Conservation (phyloP, 2,797 vertebrate species). For the Podarcis siculus region DNA sequence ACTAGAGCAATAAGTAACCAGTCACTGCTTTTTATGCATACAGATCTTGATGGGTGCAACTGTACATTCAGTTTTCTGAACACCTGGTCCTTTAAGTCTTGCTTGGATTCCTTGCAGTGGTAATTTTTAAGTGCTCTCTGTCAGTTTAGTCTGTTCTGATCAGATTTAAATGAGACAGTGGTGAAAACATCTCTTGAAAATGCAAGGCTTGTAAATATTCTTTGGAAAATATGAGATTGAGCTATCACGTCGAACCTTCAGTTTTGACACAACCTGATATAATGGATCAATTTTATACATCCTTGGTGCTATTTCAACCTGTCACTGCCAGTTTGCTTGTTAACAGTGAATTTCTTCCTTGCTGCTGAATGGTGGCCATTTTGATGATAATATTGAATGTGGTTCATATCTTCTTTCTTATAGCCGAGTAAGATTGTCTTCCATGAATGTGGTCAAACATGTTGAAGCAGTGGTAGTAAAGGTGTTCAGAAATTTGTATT, state of each 20-base stretch:
- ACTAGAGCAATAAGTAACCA: neutral
- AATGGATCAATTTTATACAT: slow-evolving; percentile 56
- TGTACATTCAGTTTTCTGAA: neutral
- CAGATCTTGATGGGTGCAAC: neutral
- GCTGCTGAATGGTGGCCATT: neutral
- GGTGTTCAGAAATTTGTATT: neutral
- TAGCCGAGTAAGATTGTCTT: no score
- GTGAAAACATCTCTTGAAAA: neutral
- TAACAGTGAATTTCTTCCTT: neutral
- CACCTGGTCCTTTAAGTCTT: neutral
- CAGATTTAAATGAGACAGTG: neutral
- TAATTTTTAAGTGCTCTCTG: neutral
- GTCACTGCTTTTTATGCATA: neutral
- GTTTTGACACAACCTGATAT: neutral
- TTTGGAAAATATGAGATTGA: neutral
- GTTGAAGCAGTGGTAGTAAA: neutral
- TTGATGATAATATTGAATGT: neutral
- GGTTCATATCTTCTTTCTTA: neutral
- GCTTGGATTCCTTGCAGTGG: neutral
- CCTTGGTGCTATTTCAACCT: slow-evolving; percentile 62
- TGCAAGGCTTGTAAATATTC: slow-evolving; percentile 11
- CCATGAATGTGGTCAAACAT: neutral
- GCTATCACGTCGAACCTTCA: neutral
- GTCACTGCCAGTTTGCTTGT: slow-evolving; percentile 32
- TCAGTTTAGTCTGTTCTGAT: neutral